A percentile compares a stretch with the other conserved stretches of the same genome.
Conservation (phyloP, 2,797 vertebrate genomes). For the Xenops minutus region DNA sequence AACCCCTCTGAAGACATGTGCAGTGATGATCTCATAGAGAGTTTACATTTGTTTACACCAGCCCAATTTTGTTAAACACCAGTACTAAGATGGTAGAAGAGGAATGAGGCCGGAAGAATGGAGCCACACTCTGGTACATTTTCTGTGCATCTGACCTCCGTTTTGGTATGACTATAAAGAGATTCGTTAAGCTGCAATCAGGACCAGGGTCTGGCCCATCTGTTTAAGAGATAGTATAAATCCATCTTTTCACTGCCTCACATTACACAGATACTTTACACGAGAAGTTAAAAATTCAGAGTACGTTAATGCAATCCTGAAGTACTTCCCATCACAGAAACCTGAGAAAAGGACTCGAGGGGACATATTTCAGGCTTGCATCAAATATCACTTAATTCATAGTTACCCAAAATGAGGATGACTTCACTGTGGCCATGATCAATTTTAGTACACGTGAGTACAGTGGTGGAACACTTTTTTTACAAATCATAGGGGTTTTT, state of each 20-base stretch:
- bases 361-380: not conserved
- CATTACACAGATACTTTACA: not conserved
- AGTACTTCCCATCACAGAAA: not conserved
- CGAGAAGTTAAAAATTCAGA: not conserved
- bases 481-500: not conserved
- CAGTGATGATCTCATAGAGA: fast-evolving
- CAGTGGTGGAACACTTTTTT: not conserved
- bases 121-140: fast-evolving
- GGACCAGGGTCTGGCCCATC: not conserved
- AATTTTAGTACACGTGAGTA: fast-evolving
- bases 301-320: not conserved
- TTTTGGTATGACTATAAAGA: not conserved
- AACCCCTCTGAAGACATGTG: fast-evolving
- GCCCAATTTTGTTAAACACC: not conserved
- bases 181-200: not conserved
- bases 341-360: not conserved
- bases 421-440: not conserved
- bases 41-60: not conserved
- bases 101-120: not conserved
- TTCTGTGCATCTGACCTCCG: not conserved
- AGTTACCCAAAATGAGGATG: not conserved
- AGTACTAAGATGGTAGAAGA: not conserved
- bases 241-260: not conserved
- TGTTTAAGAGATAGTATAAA: not conserved
- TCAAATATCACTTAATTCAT: not conserved